Evolutionary conservation across 2,113 vertebrate species (phyloP).

Genomic region (Epinephelus cyanopodus): DNA sequence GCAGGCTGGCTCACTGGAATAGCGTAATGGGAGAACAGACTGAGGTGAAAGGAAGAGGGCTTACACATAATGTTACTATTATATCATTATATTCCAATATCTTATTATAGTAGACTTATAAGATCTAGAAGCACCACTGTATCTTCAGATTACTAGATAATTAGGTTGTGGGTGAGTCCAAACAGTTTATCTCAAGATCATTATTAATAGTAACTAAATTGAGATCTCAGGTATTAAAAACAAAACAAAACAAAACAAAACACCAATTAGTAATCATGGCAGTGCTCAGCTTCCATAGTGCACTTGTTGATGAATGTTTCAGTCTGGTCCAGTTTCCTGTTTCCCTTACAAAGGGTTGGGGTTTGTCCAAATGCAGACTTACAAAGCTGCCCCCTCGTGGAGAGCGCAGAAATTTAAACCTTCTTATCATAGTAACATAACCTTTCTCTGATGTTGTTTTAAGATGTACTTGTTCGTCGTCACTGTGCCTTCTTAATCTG

Average conservation of each 20-base stretch:
- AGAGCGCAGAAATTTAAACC: background rate
- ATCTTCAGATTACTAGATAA: background rate
- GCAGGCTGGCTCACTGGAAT: no score
- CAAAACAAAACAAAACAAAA: no score
- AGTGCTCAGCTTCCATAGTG: background rate
- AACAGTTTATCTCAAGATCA: background rate
- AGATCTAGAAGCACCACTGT: background rate
- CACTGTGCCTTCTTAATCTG: slow-evolving; percentile 11
- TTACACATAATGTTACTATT: background rate
- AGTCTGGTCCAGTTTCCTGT: background rate
- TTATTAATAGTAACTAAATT: background rate
- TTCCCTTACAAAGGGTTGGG: background rate
- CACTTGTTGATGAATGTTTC: background rate
- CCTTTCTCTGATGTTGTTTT: slow-evolving; percentile 3
- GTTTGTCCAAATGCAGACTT: slow-evolving; percentile 27
- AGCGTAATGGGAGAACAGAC: no score
- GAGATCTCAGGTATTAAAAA: background rate
- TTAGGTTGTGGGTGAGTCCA: background rate
- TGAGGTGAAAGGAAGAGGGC: background rate
- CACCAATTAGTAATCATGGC: background rate
- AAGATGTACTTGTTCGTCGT: background rate
- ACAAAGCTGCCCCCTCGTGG: background rate
- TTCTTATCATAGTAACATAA: background rate
- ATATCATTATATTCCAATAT: background rate
- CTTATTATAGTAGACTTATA: background rate